Conservation (phyloP, 2,113 vertebrate genomes). For the Porphyrio hochstetteri region DNA sequence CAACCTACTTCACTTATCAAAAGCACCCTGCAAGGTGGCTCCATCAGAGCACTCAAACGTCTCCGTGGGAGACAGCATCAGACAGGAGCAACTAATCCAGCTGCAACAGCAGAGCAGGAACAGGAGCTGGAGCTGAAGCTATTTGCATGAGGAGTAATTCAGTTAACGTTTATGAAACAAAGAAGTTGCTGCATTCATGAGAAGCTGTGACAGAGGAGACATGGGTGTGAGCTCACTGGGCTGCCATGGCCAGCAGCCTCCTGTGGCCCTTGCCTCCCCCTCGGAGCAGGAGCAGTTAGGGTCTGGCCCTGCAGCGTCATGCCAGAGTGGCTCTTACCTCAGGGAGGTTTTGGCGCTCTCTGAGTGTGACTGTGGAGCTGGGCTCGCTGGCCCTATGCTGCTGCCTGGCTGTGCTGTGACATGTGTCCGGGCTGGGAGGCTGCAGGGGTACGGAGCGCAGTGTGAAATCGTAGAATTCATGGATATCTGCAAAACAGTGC, state of each 20-base stretch:
- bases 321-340: not conserved
- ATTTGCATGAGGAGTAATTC: not conserved
- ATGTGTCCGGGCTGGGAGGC: not conserved
- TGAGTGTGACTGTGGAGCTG: not conserved
- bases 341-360: not conserved
- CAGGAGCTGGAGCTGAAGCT: not conserved
- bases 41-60: not conserved
- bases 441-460: conserved; percentile 9
- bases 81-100: not conserved
- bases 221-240: not conserved
- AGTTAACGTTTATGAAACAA: conserved; percentile 34
- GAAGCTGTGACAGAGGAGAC: not conserved
- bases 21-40: not conserved
- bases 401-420: not conserved
- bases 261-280: not conserved
- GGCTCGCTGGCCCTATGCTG: not conserved
- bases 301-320: rapidly evolving
- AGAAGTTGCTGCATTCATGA: not conserved
- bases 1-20: conserved; percentile 49
- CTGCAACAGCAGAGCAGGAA: conserved; percentile 3
- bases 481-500: conserved; percentile 54
- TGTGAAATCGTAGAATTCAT: conserved; percentile 48
- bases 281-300: not conserved
- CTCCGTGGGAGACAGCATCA: not conserved
- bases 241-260: not conserved